Evolutionary conservation across 2,113 vertebrate genomes (phyloP), one percentile per base, ranked within the genome.

Genomic region (Tachuris rubrigastra): DNA sequence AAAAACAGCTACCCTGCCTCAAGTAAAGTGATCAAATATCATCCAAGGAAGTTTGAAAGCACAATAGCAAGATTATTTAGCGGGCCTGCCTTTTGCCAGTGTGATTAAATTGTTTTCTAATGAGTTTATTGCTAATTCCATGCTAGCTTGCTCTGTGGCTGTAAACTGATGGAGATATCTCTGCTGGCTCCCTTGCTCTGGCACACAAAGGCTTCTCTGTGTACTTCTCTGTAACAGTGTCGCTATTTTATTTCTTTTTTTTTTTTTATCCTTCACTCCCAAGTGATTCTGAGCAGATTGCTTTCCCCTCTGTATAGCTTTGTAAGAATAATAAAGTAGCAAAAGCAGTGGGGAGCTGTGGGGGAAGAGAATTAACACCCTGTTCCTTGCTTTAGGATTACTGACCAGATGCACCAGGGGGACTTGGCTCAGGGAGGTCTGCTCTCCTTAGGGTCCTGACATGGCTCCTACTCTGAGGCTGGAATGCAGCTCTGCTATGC

Each of bases 151-250:
- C 71, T 65, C 66, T 42, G 75, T 49, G 39, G 44, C 39, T 66
- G 58, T 49, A 60, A 79, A 65, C 78, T 91, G 72, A 47, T 77
- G 92, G 96, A 63, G 96, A 97, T 79, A 85, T 95, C 96, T 87
- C 95, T 94, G 89, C 91, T 94, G 88, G 85, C 66, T 96, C 95
- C 83, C 86, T 91, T 53, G 56, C 89, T 86, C 76, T 23, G 15
- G 50, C 46, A 44, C 73, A 97, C 92, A 97, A 96, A 94, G 89
- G 46, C 66, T 20, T 82, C 89, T 91, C 63, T 97, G 91, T 96
- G 39, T 46, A 16, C 2, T 1, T 67, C 50, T 35, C 56, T 72
- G 35, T 55, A 90, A 96, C 59, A 95, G 56, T 87, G 84, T 73
- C 67, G 25, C 62, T 82, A 8, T 85, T 94, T 85, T 89, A 19